Conservation (phyloP, 2,113 vertebrate genomes). For the Plecotus auritus region DNA sequence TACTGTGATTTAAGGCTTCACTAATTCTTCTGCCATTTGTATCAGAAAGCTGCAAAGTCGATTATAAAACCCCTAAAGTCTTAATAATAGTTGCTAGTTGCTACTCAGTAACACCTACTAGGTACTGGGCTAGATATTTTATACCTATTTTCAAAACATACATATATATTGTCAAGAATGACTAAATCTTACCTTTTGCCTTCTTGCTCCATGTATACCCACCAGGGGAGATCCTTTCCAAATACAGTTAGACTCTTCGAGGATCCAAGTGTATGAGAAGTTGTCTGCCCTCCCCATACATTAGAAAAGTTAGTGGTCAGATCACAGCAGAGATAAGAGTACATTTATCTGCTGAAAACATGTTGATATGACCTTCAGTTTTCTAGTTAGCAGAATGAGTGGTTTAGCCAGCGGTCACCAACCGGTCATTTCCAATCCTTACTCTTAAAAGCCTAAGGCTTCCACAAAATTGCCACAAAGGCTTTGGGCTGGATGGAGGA, state of each 20-base stretch:
- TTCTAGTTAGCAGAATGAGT: background rate
- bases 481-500: background rate
- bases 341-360: background rate
- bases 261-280: background rate
- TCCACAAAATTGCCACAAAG: background rate
- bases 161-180: background rate
- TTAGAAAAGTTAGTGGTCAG: background rate
- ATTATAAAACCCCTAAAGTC: background rate
- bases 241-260: background rate
- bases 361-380: background rate
- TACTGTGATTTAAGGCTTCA: background rate
- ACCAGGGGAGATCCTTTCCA: background rate
- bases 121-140: background rate
- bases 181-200: background rate
- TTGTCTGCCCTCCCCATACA: background rate
- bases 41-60: background rate
- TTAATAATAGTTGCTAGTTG: background rate
- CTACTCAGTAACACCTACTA: background rate
- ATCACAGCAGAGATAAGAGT: background rate
- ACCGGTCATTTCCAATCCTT: background rate
- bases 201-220: background rate
- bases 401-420: background rate
- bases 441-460: background rate
- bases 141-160: background rate
- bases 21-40: background rate